Percentiles rank a stretch among this genome's conserved stretches.
These are phyloP conservation scores for Megaceryle alcyon DNA, from an alignment of 2,797 vertebrate genomes.

Conservation along the genomic window DNA sequence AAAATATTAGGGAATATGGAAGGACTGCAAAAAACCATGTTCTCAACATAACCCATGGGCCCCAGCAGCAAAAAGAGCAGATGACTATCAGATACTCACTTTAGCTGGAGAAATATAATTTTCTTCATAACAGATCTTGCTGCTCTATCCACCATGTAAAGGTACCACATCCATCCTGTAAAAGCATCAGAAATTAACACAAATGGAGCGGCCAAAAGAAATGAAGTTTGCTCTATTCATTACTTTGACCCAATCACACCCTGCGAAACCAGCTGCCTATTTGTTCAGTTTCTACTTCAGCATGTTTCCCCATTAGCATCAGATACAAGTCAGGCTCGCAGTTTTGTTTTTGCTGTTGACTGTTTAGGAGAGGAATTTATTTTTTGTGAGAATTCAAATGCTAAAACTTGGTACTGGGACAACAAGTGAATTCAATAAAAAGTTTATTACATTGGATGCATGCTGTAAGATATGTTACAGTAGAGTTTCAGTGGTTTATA, in stretches of 20 bases:
- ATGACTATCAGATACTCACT: background rate
- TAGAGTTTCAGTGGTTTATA: constrained; percentile 41
- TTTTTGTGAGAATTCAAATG: background rate
- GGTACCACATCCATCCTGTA: background rate
- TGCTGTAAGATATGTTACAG: background rate
- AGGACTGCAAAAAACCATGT: background rate
- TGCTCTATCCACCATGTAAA: background rate
- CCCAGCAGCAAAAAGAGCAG: background rate
- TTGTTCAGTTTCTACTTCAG: background rate
- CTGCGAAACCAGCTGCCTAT: background rate
- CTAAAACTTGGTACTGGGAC: background rate
- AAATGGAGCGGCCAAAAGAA: background rate
- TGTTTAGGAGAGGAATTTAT: background rate
- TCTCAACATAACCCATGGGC: background rate
- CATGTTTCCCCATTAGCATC: background rate
- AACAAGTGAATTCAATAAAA: background rate
- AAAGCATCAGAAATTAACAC: background rate
- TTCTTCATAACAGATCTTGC: background rate
- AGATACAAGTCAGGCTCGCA: background rate
- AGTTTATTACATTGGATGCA: background rate
- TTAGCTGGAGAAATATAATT: background rate
- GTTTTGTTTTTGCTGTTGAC: background rate
- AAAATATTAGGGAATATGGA: background rate
- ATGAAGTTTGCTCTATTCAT: background rate
- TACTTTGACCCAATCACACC: background rate